Percentiles rank a stretch among this genome's conserved stretches.
These are phyloP conservation scores for Acronicta aceris DNA, from an alignment of 2,888 invertebrate genomes.

Conservation along the genomic window DNA sequence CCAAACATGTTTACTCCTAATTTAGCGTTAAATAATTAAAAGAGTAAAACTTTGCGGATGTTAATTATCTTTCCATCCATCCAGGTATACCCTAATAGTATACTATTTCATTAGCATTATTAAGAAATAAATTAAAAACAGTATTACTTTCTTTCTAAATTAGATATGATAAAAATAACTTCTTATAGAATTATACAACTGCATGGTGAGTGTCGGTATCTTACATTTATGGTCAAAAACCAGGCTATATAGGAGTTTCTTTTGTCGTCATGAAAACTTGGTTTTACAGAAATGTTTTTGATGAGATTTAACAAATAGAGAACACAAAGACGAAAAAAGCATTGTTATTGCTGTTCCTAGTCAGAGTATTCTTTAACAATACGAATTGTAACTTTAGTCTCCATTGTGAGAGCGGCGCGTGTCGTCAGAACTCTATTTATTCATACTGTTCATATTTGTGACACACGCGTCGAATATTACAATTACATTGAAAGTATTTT, in stretches of 20 bases:
- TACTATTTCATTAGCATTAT: too few species aligned
- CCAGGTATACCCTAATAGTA: too few species aligned
- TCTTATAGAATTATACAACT: too few species aligned
- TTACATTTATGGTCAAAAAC: too few species aligned
- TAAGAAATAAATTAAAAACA: too few species aligned
- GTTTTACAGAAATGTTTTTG: background rate
- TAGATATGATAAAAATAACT: too few species aligned
- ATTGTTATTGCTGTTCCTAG: constrained; percentile 18
- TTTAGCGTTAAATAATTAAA: constrained; percentile 9
- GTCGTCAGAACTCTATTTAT: constrained; percentile 7
- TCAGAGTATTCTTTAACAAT: constrained; percentile 26
- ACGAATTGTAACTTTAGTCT: constrained; percentile 8
- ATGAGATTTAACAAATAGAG: background rate
- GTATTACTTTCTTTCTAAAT: too few species aligned
- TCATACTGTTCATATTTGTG: background rate
- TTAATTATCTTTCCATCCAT: too few species aligned
- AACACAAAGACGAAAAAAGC: constrained; percentile 3
- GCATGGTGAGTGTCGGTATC: too few species aligned
- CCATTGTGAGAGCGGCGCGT: constrained; percentile 14
- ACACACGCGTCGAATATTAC: background rate
- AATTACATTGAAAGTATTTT: too few species aligned
- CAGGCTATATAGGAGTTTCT: too few species aligned
- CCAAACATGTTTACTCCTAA: constrained; percentile 17
- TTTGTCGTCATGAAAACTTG: too few species aligned
- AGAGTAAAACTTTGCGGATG: constrained; percentile 7